Percentiles rank a stretch among this genome's conserved stretches.
phyloP scores from a whole-genome alignment of 2,888 invertebrate species.

The Melipona beecheii region DNA sequence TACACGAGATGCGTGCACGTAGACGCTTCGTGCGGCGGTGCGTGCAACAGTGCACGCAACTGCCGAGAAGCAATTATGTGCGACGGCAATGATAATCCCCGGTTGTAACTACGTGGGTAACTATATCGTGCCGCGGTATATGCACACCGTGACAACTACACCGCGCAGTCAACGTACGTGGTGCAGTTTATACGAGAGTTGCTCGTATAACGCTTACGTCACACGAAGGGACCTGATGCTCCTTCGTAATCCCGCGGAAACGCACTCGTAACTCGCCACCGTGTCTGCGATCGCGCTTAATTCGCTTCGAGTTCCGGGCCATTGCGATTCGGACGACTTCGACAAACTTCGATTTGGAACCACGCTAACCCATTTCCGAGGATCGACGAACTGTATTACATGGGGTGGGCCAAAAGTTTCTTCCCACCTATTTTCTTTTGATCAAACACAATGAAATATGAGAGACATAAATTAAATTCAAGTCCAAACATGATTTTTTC shows the following conservation, averaged over 20 bases:
- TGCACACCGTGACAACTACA: slow-evolving; percentile 53
- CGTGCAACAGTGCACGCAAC: slow-evolving; percentile 60
- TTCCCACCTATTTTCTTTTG: too few species aligned
- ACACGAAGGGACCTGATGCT: slow-evolving; percentile 30
- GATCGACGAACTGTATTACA: too few species aligned
- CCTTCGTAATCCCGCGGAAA: slow-evolving; percentile 14
- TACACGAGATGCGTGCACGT: slow-evolving; percentile 1
- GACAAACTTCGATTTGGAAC: neutral
- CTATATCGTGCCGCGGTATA: slow-evolving; percentile 63
- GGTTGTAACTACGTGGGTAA: slow-evolving; percentile 64
- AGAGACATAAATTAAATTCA: too few species aligned
- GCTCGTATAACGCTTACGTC: slow-evolving; percentile 64
- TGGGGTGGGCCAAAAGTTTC: too few species aligned
- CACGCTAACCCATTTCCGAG: neutral
- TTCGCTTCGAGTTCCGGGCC: neutral
- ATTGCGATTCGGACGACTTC: neutral
- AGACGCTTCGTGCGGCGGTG: slow-evolving; percentile 27
- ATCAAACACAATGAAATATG: too few species aligned
- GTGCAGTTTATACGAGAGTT: slow-evolving; percentile 52
- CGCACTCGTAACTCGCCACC: slow-evolving; percentile 26
- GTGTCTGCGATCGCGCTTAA: slow-evolving; percentile 14
- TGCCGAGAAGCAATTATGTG: slow-evolving; percentile 66
- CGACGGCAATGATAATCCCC: slow-evolving; percentile 68
- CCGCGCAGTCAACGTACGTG: slow-evolving; percentile 27
- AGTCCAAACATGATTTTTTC: too few species aligned